Conservation (phyloP, 2,888 invertebrate genomes). For the Micoletzkya japonica region DNA sequence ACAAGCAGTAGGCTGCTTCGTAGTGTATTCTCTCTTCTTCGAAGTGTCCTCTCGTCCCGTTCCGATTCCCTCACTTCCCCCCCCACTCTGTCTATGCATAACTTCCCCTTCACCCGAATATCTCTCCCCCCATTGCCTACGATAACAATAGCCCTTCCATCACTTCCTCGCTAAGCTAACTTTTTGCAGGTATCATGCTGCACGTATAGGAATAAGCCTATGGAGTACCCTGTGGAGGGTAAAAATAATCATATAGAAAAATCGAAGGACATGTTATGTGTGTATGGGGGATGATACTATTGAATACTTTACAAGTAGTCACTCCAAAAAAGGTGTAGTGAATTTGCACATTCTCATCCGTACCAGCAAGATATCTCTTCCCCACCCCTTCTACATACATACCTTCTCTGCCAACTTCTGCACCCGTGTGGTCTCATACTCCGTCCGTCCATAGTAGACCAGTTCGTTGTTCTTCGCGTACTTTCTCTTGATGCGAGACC, state of each 20-base stretch:
- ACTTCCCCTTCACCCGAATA: neutral
- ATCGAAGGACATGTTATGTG: no score
- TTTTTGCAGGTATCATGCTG: no score
- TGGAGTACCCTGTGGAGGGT: no score
- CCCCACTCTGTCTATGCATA: neutral
- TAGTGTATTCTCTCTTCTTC: neutral
- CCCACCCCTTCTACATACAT: neutral
- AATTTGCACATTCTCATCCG: neutral
- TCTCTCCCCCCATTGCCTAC: neutral
- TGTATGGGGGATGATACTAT: neutral
- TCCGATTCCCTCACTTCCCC: neutral
- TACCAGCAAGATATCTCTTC: neutral
- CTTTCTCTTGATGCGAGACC: constrained; percentile 58
- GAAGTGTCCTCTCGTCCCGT: neutral
- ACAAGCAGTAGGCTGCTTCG: neutral
- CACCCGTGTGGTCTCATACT: constrained; percentile 54
- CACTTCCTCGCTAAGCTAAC: neutral
- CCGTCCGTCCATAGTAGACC: constrained; percentile 59
- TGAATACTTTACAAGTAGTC: no score
- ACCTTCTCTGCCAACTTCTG: constrained; percentile 48
- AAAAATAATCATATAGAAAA: no score
- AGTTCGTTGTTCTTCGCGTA: constrained; percentile 53
- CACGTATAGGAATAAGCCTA: no score
- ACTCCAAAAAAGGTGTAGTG: no score
- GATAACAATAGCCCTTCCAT: neutral